Evolutionary conservation across 2,113 vertebrate species (phyloP), one percentile per base, ranked within the genome.

Genomic region (Prunella himalayana): DNA sequence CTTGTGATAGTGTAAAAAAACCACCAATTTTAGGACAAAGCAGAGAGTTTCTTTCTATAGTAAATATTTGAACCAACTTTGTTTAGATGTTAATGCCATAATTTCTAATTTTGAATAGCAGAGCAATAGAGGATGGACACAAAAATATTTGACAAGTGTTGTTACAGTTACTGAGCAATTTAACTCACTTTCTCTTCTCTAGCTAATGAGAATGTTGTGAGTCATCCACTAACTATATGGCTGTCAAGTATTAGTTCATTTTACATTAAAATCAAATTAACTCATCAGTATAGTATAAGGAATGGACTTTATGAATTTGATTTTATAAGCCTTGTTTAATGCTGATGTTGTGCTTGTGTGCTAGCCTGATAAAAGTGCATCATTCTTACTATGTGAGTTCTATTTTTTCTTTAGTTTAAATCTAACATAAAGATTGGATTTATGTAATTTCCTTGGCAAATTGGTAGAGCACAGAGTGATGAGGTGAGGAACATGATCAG

Each of bases 31-130:
- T 31, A 70, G 31, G 31, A 92, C 39, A 77, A 70, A 71, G 65
- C n/a, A 63, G 33, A 88, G 47, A 61, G 72, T 25, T 89, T 54
- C 30, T 69, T 92, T 92, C 42, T 64, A 3, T 57, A 61, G 45
- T 81, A 81, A 95, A 71, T 86, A 93, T 76, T 92, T 80, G 41
- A 90, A 92, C n/a, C 14, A 87, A 73, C 9, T 65, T 85, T 56
- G 37, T 88, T 79, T 68, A 50, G 73, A 25, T 68, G 21, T 90
- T 30, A 22, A 28, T 53, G 25, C 27, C 49, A 8, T 37, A 17
- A 51, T 77, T 60, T 7, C 45, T 15, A 2, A 16, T 23, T 27
- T 44, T 61, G 30, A 59, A 23, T 82, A 42, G 39, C 42, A 47
- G 19, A 31, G 10, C 12, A 17, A 4, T 37, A 75, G 31, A 81